Conservation (phyloP, 2,888 invertebrate species). For the Clunio marinus region DNA sequence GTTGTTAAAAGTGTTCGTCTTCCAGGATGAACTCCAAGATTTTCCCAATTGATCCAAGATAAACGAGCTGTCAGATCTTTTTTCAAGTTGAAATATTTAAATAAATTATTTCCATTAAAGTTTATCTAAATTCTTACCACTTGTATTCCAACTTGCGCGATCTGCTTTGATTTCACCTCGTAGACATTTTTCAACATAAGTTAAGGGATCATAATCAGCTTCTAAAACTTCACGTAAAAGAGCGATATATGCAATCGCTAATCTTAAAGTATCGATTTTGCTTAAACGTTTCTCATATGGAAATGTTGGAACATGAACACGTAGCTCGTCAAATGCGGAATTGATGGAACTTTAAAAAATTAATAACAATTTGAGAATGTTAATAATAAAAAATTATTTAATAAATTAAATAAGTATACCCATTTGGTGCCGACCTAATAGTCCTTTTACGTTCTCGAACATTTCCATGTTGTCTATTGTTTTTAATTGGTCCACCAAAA, state of each 20-base stretch:
- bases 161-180: slow-evolving; percentile 85
- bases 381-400: neutral
- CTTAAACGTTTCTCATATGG: slow-evolving; percentile 97
- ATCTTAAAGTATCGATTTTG: slow-evolving; percentile 93
- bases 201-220: slow-evolving; percentile 84
- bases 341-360: slow-evolving; percentile 89
- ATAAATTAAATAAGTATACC: slow-evolving; percentile 54
- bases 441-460: slow-evolving; percentile 95
- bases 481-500: slow-evolving; percentile 63
- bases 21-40: slow-evolving; percentile 88
- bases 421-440: slow-evolving; percentile 92
- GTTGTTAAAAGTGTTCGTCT: slow-evolving; percentile 77
- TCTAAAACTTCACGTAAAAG: slow-evolving; percentile 82
- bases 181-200: slow-evolving; percentile 88
- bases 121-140: slow-evolving; percentile 50
- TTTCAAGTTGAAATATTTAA: no score
- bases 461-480: slow-evolving; percentile 90
- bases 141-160: slow-evolving; percentile 91
- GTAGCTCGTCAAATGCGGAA: slow-evolving; percentile 96
- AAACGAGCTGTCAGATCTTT: slow-evolving; percentile 93
- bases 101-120: neutral
- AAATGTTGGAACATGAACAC: slow-evolving; percentile 97
- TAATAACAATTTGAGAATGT: slow-evolving; percentile 39
- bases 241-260: slow-evolving; percentile 97
- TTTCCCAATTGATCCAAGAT: slow-evolving; percentile 99